Conservation (phyloP, 2,888 invertebrate genomes). For the Phorcus lineatus region DNA sequence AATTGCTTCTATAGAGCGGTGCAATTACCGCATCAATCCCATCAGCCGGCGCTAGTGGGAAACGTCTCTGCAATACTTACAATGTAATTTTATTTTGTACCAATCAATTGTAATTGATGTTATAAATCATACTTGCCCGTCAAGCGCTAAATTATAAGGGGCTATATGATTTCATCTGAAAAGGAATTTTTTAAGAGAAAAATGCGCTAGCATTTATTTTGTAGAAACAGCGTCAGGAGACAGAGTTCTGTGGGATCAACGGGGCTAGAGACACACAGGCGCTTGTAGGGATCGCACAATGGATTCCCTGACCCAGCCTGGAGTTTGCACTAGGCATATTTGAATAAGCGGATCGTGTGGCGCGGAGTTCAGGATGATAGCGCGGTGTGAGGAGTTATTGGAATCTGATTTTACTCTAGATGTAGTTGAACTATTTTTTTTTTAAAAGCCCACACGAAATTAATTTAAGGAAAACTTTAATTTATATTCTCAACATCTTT, state of each 20-base stretch:
- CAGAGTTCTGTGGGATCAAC: neutral
- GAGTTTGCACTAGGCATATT: neutral
- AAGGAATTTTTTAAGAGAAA: neutral
- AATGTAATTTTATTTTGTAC: constrained; percentile 9
- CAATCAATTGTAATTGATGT: constrained; percentile 4
- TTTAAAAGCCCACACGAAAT: too few species aligned
- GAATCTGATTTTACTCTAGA: neutral
- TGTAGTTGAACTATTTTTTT: neutral
- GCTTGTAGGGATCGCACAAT: neutral
- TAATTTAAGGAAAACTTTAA: too few species aligned
- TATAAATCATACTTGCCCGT: constrained; percentile 8
- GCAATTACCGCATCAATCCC: constrained; percentile 3
- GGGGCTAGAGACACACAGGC: neutral
- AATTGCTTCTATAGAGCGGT: constrained; percentile 7
- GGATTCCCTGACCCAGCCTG: neutral
- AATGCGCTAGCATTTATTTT: too few species aligned
- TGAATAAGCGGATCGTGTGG: constrained; percentile 4
- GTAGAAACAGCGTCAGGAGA: neutral
- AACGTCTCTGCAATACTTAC: neutral
- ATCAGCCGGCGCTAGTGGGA: neutral
- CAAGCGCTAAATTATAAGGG: constrained; percentile 3
- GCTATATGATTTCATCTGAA: neutral
- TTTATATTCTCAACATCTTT: too few species aligned
- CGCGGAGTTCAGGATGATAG: neutral
- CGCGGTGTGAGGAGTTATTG: neutral